Evolutionary conservation across 1,140 invertebrate species (phyloP).

Genomic region (Musca domestica): DNA sequence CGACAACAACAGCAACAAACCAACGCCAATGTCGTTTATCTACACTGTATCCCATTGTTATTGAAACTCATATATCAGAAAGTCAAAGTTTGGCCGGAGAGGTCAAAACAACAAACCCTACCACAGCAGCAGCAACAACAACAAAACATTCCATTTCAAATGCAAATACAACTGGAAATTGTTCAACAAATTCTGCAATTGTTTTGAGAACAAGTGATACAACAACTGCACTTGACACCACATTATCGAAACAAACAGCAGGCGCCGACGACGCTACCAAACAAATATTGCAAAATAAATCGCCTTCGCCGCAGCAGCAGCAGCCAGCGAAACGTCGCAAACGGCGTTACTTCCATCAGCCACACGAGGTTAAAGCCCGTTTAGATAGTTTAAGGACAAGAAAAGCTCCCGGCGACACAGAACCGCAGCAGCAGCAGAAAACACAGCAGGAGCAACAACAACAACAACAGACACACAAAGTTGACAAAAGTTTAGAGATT

Average conservation of each 20-base stretch:
- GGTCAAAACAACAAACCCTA: neutral
- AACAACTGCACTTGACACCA: slow-evolving; percentile 11
- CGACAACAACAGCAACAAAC: neutral
- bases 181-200: neutral
- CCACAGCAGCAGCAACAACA: neutral
- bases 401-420: neutral
- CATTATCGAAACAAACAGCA: neutral
- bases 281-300: neutral
- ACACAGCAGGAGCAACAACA: neutral
- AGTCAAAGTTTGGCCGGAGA: neutral
- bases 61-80: slow-evolving; percentile 13
- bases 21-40: neutral
- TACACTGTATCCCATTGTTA: slow-evolving; percentile 14
- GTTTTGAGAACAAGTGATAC: neutral
- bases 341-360: neutral
- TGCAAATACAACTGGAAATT: neutral
- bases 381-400: slow-evolving; percentile 10
- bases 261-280: neutral
- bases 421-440: neutral
- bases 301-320: neutral
- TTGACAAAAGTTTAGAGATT: too few species aligned
- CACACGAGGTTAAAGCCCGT: slow-evolving; percentile 17
- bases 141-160: neutral
- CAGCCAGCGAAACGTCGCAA: neutral
- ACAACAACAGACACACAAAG: neutral